phyloP scores from a whole-genome alignment of 2,888 invertebrate species.

The Phasia obesa region DNA sequence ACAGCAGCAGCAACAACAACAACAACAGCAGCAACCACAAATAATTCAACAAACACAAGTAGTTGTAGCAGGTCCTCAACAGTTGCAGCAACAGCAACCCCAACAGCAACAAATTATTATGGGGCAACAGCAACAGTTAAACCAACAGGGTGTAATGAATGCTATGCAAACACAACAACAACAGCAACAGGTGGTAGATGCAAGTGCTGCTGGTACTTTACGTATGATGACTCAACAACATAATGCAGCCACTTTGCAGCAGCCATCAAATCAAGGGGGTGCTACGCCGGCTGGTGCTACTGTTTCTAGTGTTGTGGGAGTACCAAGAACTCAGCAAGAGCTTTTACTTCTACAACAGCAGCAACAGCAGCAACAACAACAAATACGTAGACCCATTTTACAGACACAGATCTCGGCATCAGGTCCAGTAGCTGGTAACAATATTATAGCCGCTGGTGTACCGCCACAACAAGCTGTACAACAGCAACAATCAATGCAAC shows the following conservation, averaged over 20 bases:
- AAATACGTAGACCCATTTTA: slow-evolving; percentile 82
- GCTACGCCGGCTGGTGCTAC: slow-evolving; percentile 81
- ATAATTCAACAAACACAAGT: slow-evolving; percentile 79
- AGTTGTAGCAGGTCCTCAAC: slow-evolving; percentile 67
- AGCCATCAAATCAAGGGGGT: slow-evolving; percentile 73
- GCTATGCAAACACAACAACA: slow-evolving; percentile 58
- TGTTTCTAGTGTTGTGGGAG: slow-evolving; percentile 68
- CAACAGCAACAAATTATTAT: slow-evolving; percentile 72
- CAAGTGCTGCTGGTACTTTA: slow-evolving; percentile 87
- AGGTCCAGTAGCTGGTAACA: slow-evolving; percentile 68
- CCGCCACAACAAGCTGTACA: slow-evolving; percentile 69
- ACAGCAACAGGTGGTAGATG: slow-evolving; percentile 79
- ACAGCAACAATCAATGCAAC: slow-evolving; percentile 72
- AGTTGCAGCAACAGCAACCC: slow-evolving; percentile 72
- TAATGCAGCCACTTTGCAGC: slow-evolving; percentile 85
- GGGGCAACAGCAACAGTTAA: slow-evolving; percentile 74
- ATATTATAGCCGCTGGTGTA: slow-evolving; percentile 71
- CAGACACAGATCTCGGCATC: slow-evolving; percentile 72
- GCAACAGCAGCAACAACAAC: slow-evolving; percentile 83
- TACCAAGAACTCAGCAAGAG: slow-evolving; percentile 82
- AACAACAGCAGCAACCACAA: slow-evolving; percentile 73
- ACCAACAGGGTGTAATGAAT: slow-evolving; percentile 51
- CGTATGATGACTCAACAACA: slow-evolving; percentile 94
- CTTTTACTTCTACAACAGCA: slow-evolving; percentile 84
- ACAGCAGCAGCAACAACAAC: slow-evolving; percentile 71